Conservation (phyloP, 2,888 invertebrate species). For the Criorhina ranunculi region DNA sequence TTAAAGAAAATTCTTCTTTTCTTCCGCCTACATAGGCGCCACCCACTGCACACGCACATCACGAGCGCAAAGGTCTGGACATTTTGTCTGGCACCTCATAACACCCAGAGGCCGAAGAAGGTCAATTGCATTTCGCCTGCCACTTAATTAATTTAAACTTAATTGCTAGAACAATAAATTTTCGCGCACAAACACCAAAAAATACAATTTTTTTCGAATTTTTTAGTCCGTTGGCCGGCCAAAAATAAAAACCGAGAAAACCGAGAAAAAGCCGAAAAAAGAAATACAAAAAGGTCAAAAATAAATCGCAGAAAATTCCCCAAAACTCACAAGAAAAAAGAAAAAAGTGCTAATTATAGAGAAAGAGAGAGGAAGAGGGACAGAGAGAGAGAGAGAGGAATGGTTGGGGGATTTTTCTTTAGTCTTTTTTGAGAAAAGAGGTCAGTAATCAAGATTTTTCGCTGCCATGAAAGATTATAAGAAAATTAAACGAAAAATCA, state of each 20-base stretch:
- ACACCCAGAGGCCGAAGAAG: conserved; percentile 78
- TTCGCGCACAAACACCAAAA: conserved; percentile 47
- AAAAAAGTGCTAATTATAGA: conserved; percentile 48
- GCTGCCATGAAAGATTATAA: conserved; percentile 76
- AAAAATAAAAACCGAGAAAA: conserved; percentile 67
- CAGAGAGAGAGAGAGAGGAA: not conserved
- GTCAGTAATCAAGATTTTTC: conserved; percentile 74
- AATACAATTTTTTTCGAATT: conserved; percentile 29
- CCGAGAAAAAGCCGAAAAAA: conserved; percentile 57
- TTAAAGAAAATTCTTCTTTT: not conserved
- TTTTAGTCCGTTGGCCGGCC: conserved; percentile 34
- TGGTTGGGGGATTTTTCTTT: not conserved
- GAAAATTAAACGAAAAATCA: conserved; percentile 73
- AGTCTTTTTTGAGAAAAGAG: conserved; percentile 61
- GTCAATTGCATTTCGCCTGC: conserved; percentile 81
- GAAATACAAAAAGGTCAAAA: conserved; percentile 70
- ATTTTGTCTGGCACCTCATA: conserved; percentile 79
- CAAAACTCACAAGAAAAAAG: conserved; percentile 46
- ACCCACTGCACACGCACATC: conserved; percentile 30
- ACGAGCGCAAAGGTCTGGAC: conserved; percentile 76
- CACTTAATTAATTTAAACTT: conserved; percentile 73
- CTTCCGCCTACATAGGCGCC: conserved; percentile 59
- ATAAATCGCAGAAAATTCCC: conserved; percentile 70
- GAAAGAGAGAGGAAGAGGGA: not conserved
- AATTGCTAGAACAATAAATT: conserved; percentile 72